Conservation (phyloP, 2,113 vertebrate species). For the Perccottus glenii region DNA sequence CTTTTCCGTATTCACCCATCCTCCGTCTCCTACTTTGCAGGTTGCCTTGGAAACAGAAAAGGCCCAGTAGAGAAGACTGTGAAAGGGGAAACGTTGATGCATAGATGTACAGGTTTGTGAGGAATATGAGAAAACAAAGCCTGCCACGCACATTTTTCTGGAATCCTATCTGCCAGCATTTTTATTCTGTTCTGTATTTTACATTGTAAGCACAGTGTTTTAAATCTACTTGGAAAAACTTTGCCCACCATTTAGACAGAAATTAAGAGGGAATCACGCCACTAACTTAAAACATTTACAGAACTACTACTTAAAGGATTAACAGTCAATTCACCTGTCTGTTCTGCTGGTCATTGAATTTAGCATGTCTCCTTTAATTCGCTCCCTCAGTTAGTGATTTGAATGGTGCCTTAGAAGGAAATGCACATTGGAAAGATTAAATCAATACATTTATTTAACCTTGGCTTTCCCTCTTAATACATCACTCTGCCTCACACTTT, state of each 20-base stretch:
- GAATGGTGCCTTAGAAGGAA: conserved; percentile 30
- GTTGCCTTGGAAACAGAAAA: conserved; percentile 81
- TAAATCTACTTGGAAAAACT: too few species aligned
- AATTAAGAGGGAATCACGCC: too few species aligned
- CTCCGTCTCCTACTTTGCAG: conserved; percentile 43
- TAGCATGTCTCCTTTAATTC: conserved; percentile 15
- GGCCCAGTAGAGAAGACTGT: conserved; percentile 65
- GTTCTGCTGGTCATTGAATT: conserved; percentile 9
- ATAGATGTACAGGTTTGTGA: conserved; percentile 44
- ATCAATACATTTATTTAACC: conserved; percentile 54
- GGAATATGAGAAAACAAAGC: conserved; percentile 21
- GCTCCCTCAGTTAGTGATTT: conserved; percentile 27
- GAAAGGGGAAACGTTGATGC: conserved; percentile 46
- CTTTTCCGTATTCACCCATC: conserved; percentile 34
- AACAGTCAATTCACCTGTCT: conserved; percentile 16
- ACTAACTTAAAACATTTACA: background rate
- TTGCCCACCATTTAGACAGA: too few species aligned
- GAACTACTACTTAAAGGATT: background rate
- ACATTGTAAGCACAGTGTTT: too few species aligned
- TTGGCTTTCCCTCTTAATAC: conserved; percentile 18
- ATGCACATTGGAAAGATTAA: conserved; percentile 25
- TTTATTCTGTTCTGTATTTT: background rate
- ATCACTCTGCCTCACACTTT: background rate
- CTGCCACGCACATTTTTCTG: background rate
- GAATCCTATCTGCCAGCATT: background rate